Base-by-base conservation (phyloP, 1,140 invertebrate genomes). In the Prorops nasuta region DNA sequence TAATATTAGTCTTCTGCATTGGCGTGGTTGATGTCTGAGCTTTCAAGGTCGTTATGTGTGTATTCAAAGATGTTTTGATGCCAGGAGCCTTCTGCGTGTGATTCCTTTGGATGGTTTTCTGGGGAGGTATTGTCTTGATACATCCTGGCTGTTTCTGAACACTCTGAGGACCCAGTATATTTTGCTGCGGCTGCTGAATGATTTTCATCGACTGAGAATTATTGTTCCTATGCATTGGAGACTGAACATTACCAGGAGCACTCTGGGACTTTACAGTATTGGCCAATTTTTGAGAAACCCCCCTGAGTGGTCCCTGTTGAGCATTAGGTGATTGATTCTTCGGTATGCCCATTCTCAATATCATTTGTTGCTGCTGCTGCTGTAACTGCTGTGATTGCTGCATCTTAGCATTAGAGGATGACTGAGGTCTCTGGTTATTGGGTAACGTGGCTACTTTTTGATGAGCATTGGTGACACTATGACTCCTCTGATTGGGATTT, bases 91-190 rank as follows among this genome's bases (percentile, higher is more conserved):
- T 73, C 15, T 64, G 58, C 10, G 55, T 36, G n/a, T 72, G 60
- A 48, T 69, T 72, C 12, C 66, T 66, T 20, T 65, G 64, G 2
- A 51, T 15, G 0, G 67, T 57, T 38, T 76, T 77, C 21, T 75
- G 72, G 3, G 71, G 55, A 0, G 71, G 66, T 37, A 77, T 74
- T 1, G 73, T 76, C 18, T 77, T 76, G 3, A 77, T 71, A 31
- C 71, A 72, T 14, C 73, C 73, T 0, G 70, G 64, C 20, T 74
- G 69, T 21, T 73, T 72, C 19, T 69, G 69, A 4, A 56, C 37
- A 21, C 57, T 65, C 36, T 60, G 63, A 0, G 63, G 57, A 14
- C 51, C 52, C 9, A 67, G 57, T 1, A 60, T 16, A 32, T 63
- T 63, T n/a, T 67, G 69, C 38, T 60, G 56, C 3, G 51, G 57